These are phyloP conservation scores for Tachina fera DNA, from an alignment of 2,888 invertebrate genomes.

Conservation along the genomic window DNA sequence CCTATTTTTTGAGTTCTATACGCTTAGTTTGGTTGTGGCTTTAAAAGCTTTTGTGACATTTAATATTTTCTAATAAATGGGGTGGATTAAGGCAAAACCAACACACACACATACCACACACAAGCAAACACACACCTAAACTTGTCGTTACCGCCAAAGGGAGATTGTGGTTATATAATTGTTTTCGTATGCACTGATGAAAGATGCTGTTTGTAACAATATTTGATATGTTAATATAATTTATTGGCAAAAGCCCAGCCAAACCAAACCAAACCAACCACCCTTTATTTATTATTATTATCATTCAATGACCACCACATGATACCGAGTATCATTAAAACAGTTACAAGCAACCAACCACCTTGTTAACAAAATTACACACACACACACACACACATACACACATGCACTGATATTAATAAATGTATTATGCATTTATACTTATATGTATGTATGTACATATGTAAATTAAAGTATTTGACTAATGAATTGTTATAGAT, in stretches of 20 bases:
- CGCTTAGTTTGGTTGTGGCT: conserved; percentile 41
- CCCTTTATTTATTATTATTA: conserved; percentile 56
- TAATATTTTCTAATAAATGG: conserved; percentile 67
- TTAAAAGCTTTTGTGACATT: conserved; percentile 67
- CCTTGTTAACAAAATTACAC: conserved; percentile 20
- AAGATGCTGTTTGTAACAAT: conserved; percentile 63
- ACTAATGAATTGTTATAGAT: conserved; percentile 70
- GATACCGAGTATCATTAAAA: conserved; percentile 64
- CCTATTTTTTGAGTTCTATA: conserved; percentile 36
- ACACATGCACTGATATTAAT: conserved; percentile 7
- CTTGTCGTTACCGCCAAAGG: conserved; percentile 26
- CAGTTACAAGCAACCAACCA: conserved; percentile 51
- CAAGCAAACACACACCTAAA: not conserved
- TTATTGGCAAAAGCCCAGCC: conserved; percentile 49
- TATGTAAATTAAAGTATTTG: conserved; percentile 41
- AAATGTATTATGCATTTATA: not conserved
- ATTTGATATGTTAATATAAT: conserved; percentile 71
- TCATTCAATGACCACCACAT: conserved; percentile 70
- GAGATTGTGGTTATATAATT: conserved; percentile 58
- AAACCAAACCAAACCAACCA: conserved; percentile 17
- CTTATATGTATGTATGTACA: not conserved
- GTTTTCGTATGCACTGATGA: conserved; percentile 64
- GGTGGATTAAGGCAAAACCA: conserved; percentile 58
- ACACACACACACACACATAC: not conserved
- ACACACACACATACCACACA: not conserved